These are phyloP conservation scores for Chondrosia reniformis DNA, from an alignment of 37 sponge, comb jelly and placozoan species.

Conservation along the genomic window DNA sequence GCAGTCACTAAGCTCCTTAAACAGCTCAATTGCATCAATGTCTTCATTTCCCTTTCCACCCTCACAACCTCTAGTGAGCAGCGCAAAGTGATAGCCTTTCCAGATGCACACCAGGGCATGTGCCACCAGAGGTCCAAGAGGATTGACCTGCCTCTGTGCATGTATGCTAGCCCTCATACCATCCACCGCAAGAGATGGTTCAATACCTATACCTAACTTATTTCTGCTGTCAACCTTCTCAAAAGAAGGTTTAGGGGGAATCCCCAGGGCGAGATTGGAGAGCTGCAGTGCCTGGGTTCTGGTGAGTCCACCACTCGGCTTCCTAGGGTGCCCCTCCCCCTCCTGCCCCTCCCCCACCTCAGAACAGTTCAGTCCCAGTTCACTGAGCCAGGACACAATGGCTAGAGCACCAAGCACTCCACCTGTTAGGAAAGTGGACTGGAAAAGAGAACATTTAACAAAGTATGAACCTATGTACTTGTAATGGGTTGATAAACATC, in stretches of 20 bases:
- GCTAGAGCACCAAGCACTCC: conserved; percentile 7
- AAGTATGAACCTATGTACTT: no score
- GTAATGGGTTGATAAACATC: no score
- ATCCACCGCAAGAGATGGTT: no score
- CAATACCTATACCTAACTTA: no score
- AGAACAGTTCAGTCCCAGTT: background rate
- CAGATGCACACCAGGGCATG: conserved; percentile 40
- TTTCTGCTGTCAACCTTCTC: no score
- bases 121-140: no score
- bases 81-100: conserved; percentile 37
- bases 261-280: background rate
- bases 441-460: background rate
- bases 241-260: no score
- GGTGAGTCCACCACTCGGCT: background rate
- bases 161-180: no score
- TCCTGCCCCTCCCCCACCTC: background rate
- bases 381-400: no score
- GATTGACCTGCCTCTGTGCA: no score
- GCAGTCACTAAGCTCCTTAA: conserved; percentile 20
- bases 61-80: background rate
- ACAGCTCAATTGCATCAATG: conserved; percentile 14
- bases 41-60: background rate
- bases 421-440: background rate
- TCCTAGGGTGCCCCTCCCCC: background rate
- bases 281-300: background rate